phyloP scores from a whole-genome alignment of 1,140 invertebrate species.

The Nasonia longicornis region DNA sequence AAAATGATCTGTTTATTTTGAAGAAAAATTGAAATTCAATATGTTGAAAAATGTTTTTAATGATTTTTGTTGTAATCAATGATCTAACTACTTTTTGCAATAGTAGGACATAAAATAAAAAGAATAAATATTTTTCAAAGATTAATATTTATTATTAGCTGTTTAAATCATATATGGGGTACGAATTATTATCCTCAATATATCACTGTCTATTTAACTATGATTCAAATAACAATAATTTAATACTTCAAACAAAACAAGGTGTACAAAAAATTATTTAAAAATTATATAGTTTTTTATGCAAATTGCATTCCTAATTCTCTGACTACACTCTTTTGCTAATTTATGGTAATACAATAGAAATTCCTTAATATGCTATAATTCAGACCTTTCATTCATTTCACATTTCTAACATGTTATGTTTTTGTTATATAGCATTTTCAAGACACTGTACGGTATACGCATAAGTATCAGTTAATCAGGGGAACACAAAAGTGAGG shows the following conservation, averaged over 20 bases:
- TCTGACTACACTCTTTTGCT: not conserved
- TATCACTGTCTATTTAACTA: not conserved
- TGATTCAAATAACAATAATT: constrained; percentile 1
- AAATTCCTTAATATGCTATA: constrained; percentile 11
- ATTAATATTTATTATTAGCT: not conserved
- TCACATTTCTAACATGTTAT: not conserved
- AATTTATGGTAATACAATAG: constrained; percentile 2
- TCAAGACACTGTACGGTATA: constrained; percentile 26
- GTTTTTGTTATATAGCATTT: constrained; percentile 18
- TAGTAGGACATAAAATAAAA: not conserved
- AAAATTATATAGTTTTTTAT: not conserved
- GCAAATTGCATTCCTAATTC: not conserved
- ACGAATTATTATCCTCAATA: not conserved
- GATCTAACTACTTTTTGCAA: not conserved
- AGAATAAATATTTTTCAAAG: not conserved
- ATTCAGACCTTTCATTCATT: not conserved
- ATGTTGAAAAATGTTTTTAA: not conserved
- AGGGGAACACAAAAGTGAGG: not conserved
- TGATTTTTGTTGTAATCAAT: not conserved
- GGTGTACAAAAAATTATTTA: not conserved
- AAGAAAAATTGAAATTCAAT: not conserved
- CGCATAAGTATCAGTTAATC: constrained; percentile 1
- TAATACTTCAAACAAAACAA: not conserved
- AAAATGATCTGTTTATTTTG: not conserved
- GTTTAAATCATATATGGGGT: not conserved